Evolutionary conservation across 2,113 vertebrate species (phyloP), one percentile per base, ranked within the genome.

Genomic region (Hepsetus odoe): DNA sequence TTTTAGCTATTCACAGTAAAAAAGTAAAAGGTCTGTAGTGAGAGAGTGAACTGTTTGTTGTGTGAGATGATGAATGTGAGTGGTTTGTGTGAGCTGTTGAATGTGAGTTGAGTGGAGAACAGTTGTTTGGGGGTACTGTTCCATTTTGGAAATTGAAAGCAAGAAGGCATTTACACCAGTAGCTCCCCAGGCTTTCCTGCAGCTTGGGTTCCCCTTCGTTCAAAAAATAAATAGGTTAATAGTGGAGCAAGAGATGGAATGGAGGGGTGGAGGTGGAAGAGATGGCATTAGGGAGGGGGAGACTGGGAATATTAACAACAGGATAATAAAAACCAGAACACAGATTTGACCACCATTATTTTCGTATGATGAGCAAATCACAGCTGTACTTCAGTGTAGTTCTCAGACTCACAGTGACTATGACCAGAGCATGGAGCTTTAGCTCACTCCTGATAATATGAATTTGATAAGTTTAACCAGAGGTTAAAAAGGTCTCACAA

Each of bases 181-280:
- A 12, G 53, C 49, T 81, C 76, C 51, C 85, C 75, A 74, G 11
- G 81, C 72, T 82, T 74, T 80, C 82, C 83, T 82, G 76, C 80
- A 84, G 82, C 82, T 87, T 79, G 87, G 84, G 83, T 87, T 84
- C 83, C 81, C 40, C 51, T 86, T 76, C 82, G 86, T 82, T 87
- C 88, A 84, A 89, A 83, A 87, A 91, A 89, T 89, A 90, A 58
- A 82, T 66, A 53, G 82, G 86, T 67, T 83, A 79, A 84, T 81
- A 76, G 49, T 59, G 44, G 76, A 80, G 76, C 73, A 70, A 64
- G 76, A 79, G 71, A 70, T 35, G 59, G 76, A 73, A 77, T 66
- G 68, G 78, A 82, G 85, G 75, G 69, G 64, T 42, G 51, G n/a
- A n/a, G n/a, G 55, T 65, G 12, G 20, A 59, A 72, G 28, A 22